phyloP scores from a whole-genome alignment of 2,113 vertebrate genomes.

The Takifugu bimaculatus region DNA sequence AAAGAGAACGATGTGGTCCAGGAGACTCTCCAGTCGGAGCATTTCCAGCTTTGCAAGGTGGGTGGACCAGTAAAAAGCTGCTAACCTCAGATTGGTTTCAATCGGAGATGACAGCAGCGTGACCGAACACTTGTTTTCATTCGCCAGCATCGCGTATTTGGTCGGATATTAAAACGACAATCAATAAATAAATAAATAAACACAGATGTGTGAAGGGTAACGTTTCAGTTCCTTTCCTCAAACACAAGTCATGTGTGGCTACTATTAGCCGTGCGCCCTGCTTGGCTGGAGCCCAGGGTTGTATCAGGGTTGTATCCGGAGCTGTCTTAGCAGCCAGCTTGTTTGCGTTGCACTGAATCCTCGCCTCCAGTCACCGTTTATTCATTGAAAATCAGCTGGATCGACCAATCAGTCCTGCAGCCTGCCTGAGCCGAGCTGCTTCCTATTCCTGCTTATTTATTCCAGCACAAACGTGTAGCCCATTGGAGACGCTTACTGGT shows the following conservation, averaged over 20 bases:
- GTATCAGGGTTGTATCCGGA: not conserved
- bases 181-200: too few relatives aligned
- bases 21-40: conserved; percentile 93
- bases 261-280: not conserved
- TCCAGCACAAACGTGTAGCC: not conserved
- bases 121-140: conserved; percentile 31
- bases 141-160: not conserved
- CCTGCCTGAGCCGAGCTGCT: not conserved
- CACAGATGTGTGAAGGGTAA: not conserved
- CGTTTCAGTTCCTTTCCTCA: not conserved
- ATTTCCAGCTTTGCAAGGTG: conserved; percentile 99
- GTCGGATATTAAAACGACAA: too few relatives aligned
- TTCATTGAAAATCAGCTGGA: not conserved
- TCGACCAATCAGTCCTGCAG: conserved; percentile 4
- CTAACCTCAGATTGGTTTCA: too few relatives aligned
- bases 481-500: not conserved
- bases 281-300: too few relatives aligned
- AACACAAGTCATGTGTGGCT: too few relatives aligned
- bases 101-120: conserved; percentile 38
- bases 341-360: conserved; percentile 55
- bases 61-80: conserved; percentile 16
- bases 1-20: conserved; percentile 83
- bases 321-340: not conserved
- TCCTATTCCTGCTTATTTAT: too few relatives aligned
- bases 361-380: conserved; percentile 34